Percentiles rank a stretch among this genome's conserved stretches.
Evolutionary conservation across 2,797 vertebrate species (phyloP).

Genomic region (Scomberomorus guttatus): DNA sequence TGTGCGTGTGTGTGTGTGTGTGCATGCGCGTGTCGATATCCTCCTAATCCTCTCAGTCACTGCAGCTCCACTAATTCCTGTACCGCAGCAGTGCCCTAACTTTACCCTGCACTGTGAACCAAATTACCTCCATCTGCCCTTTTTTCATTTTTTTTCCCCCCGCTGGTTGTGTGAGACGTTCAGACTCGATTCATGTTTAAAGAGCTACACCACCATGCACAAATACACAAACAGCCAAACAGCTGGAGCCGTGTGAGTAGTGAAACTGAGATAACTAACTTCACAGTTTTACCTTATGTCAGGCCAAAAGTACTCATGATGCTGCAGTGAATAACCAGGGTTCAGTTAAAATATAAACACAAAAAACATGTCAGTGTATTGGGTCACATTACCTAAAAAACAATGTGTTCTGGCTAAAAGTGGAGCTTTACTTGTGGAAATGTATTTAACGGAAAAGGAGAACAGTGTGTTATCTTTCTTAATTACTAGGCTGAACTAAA

Average conservation of each 20-base stretch:
- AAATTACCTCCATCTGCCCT: conserved; percentile 48
- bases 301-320: conserved; percentile 14
- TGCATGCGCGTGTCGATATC: not conserved
- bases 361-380: not conserved
- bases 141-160: conserved; percentile 7
- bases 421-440: not conserved
- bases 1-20: conserved; percentile 15
- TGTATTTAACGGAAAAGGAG: not conserved
- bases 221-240: conserved; percentile 61
- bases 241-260: conserved; percentile 42
- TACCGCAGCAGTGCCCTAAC: conserved; percentile 43
- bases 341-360: conserved; percentile 13
- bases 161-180: conserved; percentile 33
- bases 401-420: not conserved
- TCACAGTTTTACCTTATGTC: conserved; percentile 23
- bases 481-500: not conserved
- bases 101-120: conserved; percentile 59
- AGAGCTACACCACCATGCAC: conserved; percentile 31
- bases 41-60: conserved; percentile 57
- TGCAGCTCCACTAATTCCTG: conserved; percentile 41
- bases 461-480: no score
- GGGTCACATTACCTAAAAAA: not conserved
- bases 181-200: conserved; percentile 43
- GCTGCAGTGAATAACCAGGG: not conserved
- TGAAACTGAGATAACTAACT: conserved; percentile 44